A percentile compares a stretch with the other conserved stretches of the same genome.
Conservation (phyloP, 2,797 vertebrate genomes). For the Euthynnus affinis region DNA sequence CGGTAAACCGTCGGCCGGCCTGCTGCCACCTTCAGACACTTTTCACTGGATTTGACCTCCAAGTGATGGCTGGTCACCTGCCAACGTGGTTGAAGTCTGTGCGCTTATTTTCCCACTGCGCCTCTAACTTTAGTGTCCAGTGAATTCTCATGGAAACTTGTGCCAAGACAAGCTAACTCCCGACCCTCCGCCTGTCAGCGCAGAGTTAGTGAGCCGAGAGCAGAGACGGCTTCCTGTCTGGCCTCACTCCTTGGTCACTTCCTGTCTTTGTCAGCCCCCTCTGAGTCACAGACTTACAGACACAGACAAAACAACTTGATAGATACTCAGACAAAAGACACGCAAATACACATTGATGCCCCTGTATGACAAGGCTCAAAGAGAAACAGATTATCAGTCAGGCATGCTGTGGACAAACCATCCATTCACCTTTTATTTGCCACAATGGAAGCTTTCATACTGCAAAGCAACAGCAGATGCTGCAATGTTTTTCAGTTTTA, state of each 20-base stretch:
- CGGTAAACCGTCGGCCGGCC: background rate
- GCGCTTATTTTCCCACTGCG: background rate
- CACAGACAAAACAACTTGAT: conserved; percentile 55
- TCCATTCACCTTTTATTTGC: conserved; percentile 9
- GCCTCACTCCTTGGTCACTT: conserved; percentile 70
- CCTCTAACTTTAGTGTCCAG: conserved; percentile 41
- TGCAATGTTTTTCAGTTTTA: no score
- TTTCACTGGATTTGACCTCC: conserved; percentile 30
- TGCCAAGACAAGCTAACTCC: conserved; percentile 58
- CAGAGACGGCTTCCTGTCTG: conserved; percentile 65
- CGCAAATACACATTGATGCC: background rate
- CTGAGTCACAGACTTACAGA: conserved; percentile 58
- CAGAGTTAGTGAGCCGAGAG: conserved; percentile 38
- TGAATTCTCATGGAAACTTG: conserved; percentile 46
- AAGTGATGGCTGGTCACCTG: background rate
- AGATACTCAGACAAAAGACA: conserved; percentile 8
- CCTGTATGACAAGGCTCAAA: conserved; percentile 1
- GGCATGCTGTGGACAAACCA: conserved; percentile 15
- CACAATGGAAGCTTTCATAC: background rate
- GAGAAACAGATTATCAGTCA: conserved; percentile 1
- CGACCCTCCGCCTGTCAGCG: conserved; percentile 26
- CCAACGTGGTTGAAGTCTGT: conserved; percentile 13
- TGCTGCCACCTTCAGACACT: conserved; percentile 6
- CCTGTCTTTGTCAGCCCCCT: conserved; percentile 82
- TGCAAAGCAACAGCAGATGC: background rate